Conservation (phyloP, 1,140 invertebrate genomes). For the Aphelinus atriplicis region DNA sequence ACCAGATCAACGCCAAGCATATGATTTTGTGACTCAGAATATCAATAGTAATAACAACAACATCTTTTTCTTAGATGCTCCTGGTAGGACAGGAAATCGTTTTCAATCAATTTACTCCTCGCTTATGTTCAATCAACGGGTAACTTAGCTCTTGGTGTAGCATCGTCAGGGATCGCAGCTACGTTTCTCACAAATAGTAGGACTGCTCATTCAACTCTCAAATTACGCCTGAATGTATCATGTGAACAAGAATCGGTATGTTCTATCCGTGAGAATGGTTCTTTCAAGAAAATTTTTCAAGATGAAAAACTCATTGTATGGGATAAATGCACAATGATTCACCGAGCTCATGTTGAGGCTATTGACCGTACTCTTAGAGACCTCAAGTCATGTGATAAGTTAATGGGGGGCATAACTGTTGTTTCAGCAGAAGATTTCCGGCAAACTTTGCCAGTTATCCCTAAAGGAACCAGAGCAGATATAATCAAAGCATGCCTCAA, state of each 20-base stretch:
- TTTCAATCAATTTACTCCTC: not conserved
- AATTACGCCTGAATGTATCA: not conserved
- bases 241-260: slow-evolving; percentile 7
- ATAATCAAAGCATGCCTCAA: slow-evolving; percentile 52
- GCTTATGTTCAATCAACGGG: not conserved
- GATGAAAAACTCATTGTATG: slow-evolving; percentile 49
- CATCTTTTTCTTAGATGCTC: not conserved
- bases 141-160: not conserved
- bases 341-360: slow-evolving; percentile 55
- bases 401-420: slow-evolving; percentile 49
- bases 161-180: not conserved
- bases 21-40: not conserved
- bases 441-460: slow-evolving; percentile 64
- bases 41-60: not conserved
- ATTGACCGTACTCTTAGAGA: slow-evolving; percentile 47
- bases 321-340: slow-evolving; percentile 55
- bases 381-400: slow-evolving; percentile 39
- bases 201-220: not conserved
- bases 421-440: slow-evolving; percentile 60
- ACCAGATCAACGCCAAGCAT: not conserved
- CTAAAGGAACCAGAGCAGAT: slow-evolving; percentile 51
- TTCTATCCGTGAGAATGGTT: not conserved
- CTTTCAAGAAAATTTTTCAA: slow-evolving; percentile 46
- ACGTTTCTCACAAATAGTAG: not conserved
- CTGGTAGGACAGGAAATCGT: not conserved